Evolutionary conservation across 2,888 invertebrate species (phyloP).

Genomic region (Tetramorium bicarinatum): DNA sequence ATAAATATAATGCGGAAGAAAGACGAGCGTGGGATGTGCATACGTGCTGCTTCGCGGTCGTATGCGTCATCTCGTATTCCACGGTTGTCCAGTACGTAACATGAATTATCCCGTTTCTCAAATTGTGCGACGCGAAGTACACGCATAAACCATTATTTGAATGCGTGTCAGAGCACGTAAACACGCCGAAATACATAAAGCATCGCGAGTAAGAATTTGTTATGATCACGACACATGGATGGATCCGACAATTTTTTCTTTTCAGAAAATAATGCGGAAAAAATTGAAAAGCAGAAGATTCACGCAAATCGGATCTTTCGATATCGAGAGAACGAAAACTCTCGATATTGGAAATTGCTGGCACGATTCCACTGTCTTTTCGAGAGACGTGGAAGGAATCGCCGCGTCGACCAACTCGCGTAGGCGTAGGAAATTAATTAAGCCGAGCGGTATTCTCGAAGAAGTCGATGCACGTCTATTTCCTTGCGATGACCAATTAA

Average conservation of each 20-base stretch:
- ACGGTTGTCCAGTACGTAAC: constrained; percentile 43
- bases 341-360: constrained; percentile 24
- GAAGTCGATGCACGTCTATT: constrained; percentile 58
- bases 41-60: constrained; percentile 46
- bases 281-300: neutral
- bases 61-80: constrained; percentile 52
- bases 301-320: neutral
- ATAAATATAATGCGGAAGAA: constrained; percentile 50
- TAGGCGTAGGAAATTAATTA: constrained; percentile 72
- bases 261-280: neutral
- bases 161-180: constrained; percentile 37
- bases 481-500: constrained; percentile 64
- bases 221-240: neutral
- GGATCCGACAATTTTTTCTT: neutral
- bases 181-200: constrained; percentile 24
- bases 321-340: neutral
- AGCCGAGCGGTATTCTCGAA: constrained; percentile 61
- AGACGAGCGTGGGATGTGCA: constrained; percentile 51
- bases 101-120: constrained; percentile 49
- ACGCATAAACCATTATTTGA: constrained; percentile 47
- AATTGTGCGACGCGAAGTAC: constrained; percentile 35
- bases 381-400: constrained; percentile 35
- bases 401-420: constrained; percentile 45
- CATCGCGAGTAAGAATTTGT: constrained; percentile 2
- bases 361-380: constrained; percentile 48